Conservation (phyloP, 2,888 invertebrate species). For the Actias luna region DNA sequence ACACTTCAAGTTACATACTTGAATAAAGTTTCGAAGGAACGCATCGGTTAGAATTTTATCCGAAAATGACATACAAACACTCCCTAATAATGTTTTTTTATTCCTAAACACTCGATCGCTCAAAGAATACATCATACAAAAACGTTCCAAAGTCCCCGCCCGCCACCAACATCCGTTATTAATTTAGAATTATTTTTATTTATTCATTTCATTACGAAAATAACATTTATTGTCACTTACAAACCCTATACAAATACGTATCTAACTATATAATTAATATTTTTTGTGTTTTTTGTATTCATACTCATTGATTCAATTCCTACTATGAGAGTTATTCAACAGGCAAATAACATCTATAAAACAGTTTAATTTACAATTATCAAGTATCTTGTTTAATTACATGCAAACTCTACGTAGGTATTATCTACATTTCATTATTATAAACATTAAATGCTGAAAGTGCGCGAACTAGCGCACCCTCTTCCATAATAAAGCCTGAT, state of each 20-base stretch:
- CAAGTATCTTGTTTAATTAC: too few species aligned
- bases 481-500: slow-evolving; percentile 77
- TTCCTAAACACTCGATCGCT: too few species aligned
- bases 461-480: slow-evolving; percentile 67
- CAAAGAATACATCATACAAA: slow-evolving; percentile 28
- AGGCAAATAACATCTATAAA: slow-evolving; percentile 58
- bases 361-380: slow-evolving; percentile 53
- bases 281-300: slow-evolving; percentile 21
- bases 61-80: slow-evolving; percentile 23
- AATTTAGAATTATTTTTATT: too few species aligned
- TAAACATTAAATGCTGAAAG: slow-evolving; percentile 78
- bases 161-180: too few species aligned
- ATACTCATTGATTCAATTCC: slow-evolving; percentile 38
- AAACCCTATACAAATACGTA: slow-evolving; percentile 18
- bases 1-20: slow-evolving; percentile 33
- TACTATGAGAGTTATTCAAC: slow-evolving; percentile 54
- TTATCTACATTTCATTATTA: slow-evolving; percentile 50
- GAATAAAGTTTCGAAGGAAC: slow-evolving; percentile 13
- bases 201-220: slow-evolving; percentile 45
- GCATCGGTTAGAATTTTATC: slow-evolving; percentile 23
- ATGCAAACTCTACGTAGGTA: slow-evolving; percentile 50
- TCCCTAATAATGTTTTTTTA: too few species aligned
- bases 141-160: slow-evolving; percentile 27
- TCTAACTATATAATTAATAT: slow-evolving; percentile 38
- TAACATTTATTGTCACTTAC: slow-evolving; percentile 58